A percentile compares a stretch with the other conserved stretches of the same genome.
Evolutionary conservation across 2,113 vertebrate species (phyloP).

Genomic region (Octodon degus): DNA sequence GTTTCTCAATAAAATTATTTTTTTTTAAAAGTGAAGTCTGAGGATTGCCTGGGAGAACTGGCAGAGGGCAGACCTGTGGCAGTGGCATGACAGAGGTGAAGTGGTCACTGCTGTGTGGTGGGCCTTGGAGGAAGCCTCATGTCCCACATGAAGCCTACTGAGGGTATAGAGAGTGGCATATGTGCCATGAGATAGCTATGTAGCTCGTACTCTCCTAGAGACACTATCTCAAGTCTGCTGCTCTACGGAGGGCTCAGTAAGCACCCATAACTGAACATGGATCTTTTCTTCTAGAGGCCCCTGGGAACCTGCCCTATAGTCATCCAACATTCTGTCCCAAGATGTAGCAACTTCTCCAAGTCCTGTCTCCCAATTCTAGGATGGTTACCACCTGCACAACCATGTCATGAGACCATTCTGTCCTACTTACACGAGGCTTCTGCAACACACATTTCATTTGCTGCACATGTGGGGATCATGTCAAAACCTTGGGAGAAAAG

Average conservation of each 20-base stretch:
- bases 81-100: not conserved
- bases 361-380: not conserved
- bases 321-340: not conserved
- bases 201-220: not conserved
- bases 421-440: not conserved
- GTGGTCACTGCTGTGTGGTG: not conserved
- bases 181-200: not conserved
- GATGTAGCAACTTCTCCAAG: not conserved
- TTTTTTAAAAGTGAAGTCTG: not conserved
- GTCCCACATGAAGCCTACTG: not conserved
- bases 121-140: not conserved
- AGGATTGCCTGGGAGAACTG: not conserved
- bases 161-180: not conserved
- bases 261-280: not conserved
- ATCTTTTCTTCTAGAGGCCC: not conserved
- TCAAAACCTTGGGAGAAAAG: constrained; percentile 21
- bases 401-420: not conserved
- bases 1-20: too few species aligned
- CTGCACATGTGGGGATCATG: not conserved
- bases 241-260: not conserved
- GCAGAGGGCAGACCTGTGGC: not conserved
- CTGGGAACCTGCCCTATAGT: not conserved
- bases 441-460: constrained; percentile 2
- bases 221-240: not conserved
- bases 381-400: not conserved